Conservation (phyloP, 2,113 vertebrate genomes). For the Prionailurus bengalensis region DNA sequence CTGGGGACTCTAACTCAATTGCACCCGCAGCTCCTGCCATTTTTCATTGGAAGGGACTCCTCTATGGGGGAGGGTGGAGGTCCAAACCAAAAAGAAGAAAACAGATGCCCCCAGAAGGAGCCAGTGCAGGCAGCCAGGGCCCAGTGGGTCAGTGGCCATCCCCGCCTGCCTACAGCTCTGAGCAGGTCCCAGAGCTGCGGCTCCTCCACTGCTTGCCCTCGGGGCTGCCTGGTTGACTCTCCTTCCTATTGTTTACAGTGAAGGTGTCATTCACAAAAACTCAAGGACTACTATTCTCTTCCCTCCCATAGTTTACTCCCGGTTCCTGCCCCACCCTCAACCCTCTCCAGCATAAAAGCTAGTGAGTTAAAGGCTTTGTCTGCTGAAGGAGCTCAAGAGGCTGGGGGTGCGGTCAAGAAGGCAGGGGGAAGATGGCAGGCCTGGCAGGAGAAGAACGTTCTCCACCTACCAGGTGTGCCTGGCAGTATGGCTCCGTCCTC, state of each 20-base stretch:
- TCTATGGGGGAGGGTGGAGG: slow-evolving; percentile 86
- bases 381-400: slow-evolving; percentile 72
- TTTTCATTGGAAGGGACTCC: slow-evolving; percentile 89
- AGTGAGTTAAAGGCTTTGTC: slow-evolving; percentile 61
- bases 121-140: slow-evolving; percentile 83
- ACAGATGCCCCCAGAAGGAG: slow-evolving; percentile 88
- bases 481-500: slow-evolving; percentile 25
- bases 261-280: slow-evolving; percentile 87
- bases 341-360: slow-evolving; percentile 72
- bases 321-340: slow-evolving; percentile 71
- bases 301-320: slow-evolving; percentile 74
- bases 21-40: slow-evolving; percentile 88
- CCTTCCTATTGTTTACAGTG: slow-evolving; percentile 87
- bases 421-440: slow-evolving; percentile 72
- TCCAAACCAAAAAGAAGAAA: slow-evolving; percentile 90
- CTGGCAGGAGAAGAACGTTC: slow-evolving; percentile 28
- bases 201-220: slow-evolving; percentile 83
- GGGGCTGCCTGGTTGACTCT: slow-evolving; percentile 87
- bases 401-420: slow-evolving; percentile 48
- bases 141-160: slow-evolving; percentile 79
- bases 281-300: slow-evolving; percentile 86
- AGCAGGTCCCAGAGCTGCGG: slow-evolving; percentile 86
- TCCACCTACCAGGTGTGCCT: not conserved
- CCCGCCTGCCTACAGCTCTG: slow-evolving; percentile 86
- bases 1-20: slow-evolving; percentile 84